Base-by-base conservation (phyloP, 2,113 vertebrate genomes). In the Mixornis gularis region DNA sequence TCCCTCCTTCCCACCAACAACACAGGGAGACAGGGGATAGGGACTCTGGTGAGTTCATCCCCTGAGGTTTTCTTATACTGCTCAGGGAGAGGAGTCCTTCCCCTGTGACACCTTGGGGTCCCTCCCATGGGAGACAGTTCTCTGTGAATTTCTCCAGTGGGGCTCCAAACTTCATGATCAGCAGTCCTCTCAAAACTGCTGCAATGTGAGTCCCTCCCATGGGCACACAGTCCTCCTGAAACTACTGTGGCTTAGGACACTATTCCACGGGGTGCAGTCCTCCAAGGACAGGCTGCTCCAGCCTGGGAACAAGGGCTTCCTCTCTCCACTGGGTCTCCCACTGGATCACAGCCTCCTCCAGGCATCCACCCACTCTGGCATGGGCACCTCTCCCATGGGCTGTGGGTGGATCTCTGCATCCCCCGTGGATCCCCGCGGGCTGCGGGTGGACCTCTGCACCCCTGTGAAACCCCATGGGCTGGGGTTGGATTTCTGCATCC, bases 341-440 rank as follows among this genome's bases (percentile, higher is more conserved):
- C 7, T 3, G 40, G 49, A 53, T 44, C 48, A 44, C 38, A 79
- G 13, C 49, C n/a, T 3, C 4, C 40, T 55, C 49, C 32, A 79
- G n/a, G 25, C 11, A 44, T 18, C 19, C 59, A 43, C 25, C 48
- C 2, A 0, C 32, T 18, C 48, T 1, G 1, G 25, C 2, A 5
- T 10, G 9, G 19, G 9, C 74, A 64, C 20, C 7, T 16, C 13
- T 32, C 11, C 15, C 11, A 18, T 0, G 20, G 71, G 25, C 41
- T 27, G 34, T 5, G 16, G n/a, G n/a, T 30, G 72, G 55, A 48
- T 60, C 72, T 32, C n/a, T 48, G 43, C 43, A 48, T 38, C 3
- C n/a, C 22, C 22, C 11, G 1, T 40, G 59, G 59, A 62, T 62
- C 55, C 29, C 36, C 44, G 21, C 0, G 4, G 44, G 44, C 19